Conservation (phyloP, 2,113 vertebrate genomes). For the Ptilonorhynchus violaceus region DNA sequence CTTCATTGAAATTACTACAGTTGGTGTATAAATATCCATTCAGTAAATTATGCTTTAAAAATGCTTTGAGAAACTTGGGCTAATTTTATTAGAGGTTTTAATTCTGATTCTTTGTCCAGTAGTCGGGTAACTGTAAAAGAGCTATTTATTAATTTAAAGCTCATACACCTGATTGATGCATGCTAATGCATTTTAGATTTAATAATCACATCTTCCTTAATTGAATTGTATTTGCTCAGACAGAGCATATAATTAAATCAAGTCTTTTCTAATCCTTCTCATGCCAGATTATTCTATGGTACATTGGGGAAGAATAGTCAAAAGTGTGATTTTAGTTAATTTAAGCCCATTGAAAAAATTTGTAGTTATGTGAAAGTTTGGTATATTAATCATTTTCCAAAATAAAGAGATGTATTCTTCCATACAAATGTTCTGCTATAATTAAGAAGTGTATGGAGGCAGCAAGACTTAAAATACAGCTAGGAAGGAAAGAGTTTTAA, state of each 20-base stretch:
- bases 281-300: constrained; percentile 19
- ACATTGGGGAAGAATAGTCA: background rate
- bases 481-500: background rate
- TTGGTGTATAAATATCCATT: background rate
- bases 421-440: background rate
- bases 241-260: constrained; percentile 57
- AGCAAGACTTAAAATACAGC: background rate
- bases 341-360: background rate
- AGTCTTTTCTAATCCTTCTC: constrained; percentile 50
- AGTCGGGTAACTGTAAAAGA: constrained; percentile 16
- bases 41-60: constrained; percentile 5
- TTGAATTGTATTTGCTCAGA: constrained; percentile 44
- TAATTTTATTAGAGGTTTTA: constrained; percentile 37
- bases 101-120: background rate
- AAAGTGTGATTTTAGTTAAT: background rate
- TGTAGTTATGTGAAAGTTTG: background rate
- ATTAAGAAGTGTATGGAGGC: background rate
- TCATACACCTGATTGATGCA: constrained; percentile 13
- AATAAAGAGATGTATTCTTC: background rate
- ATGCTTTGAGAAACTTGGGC: background rate
- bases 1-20: background rate
- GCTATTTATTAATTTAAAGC: constrained; percentile 54
- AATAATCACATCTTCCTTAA: constrained; percentile 52
- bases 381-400: background rate
- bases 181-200: constrained; percentile 33